Evolutionary conservation across 2,113 vertebrate genomes (phyloP), one percentile per base, ranked within the genome.

Genomic region (Thunnus maccoyii): DNA sequence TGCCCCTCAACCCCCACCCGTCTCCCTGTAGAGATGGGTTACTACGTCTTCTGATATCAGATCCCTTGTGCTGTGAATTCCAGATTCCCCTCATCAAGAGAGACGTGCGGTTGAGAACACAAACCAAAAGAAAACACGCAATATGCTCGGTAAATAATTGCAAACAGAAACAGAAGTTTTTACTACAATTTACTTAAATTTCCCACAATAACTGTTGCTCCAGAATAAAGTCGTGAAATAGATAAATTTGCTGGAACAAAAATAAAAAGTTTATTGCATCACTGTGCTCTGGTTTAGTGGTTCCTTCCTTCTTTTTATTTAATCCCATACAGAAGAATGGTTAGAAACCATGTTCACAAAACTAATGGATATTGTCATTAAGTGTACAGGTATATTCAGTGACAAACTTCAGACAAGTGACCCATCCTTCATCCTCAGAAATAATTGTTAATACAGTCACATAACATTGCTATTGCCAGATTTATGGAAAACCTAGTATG

Each of bases 31-130:
- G 84, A 79, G 50, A 72, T 62, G 78, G 79, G 80, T 50, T 76
- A 48, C 75, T 67, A 3, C 47, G 36, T 84, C 80, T 76, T 83
- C 65, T 70, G 82, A 76, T 88, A 85, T 90, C 69, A 79, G 71
- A 88, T 82, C 50, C 79, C 82, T 30, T 69, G 44, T 56, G 25
- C 71, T 79, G 66, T 65, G 64, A 81, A 80, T 83, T 84, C 72
- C 72, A 84, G 67, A 63, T 80, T 74, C 36, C 51, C 50, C 56
- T 55, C 63, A 77, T 84, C 62, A 82, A 25, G 50, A 68, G 56
- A 27, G 58, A 81, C 67, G 46, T 85, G 80, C 32, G 62, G 48
- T 62, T 77, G 20, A 72, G 64, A 69, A 60, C 20, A 52, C 50
- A 51, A 25, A 47, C 54, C 48, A 60, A 66, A 73, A 76, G 3